Evolutionary conservation across 2,888 invertebrate species (phyloP).

Genomic region (Luffia ferchaultella): DNA sequence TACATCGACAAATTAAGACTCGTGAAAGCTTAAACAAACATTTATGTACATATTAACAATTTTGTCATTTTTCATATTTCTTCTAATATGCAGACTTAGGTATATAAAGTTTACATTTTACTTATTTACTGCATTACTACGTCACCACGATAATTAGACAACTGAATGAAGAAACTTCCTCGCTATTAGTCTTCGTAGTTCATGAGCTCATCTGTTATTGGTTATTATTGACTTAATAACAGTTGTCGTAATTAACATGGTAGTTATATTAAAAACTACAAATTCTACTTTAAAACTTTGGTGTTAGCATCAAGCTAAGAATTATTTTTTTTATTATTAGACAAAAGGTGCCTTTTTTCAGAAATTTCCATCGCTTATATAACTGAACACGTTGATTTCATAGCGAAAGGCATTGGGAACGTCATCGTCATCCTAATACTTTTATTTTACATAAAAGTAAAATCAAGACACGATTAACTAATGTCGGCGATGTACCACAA

Average conservation of each 20-base stretch:
- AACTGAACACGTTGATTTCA: too few relatives aligned
- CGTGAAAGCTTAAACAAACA: conserved; percentile 1
- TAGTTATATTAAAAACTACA: background rate
- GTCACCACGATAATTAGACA: too few relatives aligned
- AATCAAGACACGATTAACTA: too few relatives aligned
- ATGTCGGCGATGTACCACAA: too few relatives aligned
- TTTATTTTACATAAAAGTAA: too few relatives aligned
- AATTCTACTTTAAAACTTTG: background rate
- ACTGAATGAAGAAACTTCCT: too few relatives aligned
- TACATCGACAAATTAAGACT: background rate
- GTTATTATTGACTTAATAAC: too few relatives aligned
- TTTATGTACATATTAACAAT: background rate
- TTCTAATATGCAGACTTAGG: conserved; percentile 7
- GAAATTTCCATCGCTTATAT: too few relatives aligned
- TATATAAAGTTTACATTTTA: conserved; percentile 14
- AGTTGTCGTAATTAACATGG: background rate
- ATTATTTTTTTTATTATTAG: background rate
- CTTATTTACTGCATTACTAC: background rate
- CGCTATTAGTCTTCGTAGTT: too few relatives aligned
- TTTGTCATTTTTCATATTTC: background rate
- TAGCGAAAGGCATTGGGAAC: too few relatives aligned
- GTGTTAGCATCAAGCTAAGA: background rate
- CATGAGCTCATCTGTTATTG: too few relatives aligned
- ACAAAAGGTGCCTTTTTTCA: background rate
- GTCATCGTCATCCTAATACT: too few relatives aligned